Base-by-base conservation (phyloP, 2,888 invertebrate genomes). In the Hirtodrosophila trivittata region DNA sequence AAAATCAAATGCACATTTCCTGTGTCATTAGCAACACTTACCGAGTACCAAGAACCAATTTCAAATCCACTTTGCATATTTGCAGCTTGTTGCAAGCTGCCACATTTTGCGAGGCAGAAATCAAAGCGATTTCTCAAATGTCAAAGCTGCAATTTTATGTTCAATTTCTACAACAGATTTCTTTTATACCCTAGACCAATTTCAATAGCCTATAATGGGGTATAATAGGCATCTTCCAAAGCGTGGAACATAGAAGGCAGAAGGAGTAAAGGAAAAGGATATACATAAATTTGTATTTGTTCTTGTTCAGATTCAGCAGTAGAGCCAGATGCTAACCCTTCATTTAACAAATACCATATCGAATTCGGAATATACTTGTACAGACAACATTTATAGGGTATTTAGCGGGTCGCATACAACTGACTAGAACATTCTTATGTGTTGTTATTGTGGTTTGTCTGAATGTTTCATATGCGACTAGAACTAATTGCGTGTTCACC, bases 401-500 rank as follows among this genome's bases (percentile, higher is more conserved):
- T 21, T 5, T 5, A 21, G 18, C 3, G 3, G 5, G 18, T 21
- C 5, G 18, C 18, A 3, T 21, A 21, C 18, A 21, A 21, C 18
- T 21, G 18, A 21, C 18, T 21, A 3, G 3, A 21, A 5, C 5
- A 21, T 21, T 30, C 9, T 26, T 10, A 42, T 33, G 0, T 45
- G 13, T 39, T 43, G n/a, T 38, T 39, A 8, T 30, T 21, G 30
- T 28, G 30, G 7, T 35, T 50, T 50, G 30, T 33, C 13, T 7
- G 25, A 14, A 46, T 70, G 54, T 60, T 67, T 62, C 50, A 57
- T 65, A 63, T 55, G 42, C 32, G 77, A 67, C 77, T 78, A 77
- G 81, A 80, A 81, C 80, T 80, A 80, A 80, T 80, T 85, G 80
- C 86, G 81, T 86, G 84, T 70, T 86, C 86, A 84, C 72, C 66